Base-by-base conservation (phyloP, 2,888 invertebrate genomes). In the Agrenia bidenticulata region DNA sequence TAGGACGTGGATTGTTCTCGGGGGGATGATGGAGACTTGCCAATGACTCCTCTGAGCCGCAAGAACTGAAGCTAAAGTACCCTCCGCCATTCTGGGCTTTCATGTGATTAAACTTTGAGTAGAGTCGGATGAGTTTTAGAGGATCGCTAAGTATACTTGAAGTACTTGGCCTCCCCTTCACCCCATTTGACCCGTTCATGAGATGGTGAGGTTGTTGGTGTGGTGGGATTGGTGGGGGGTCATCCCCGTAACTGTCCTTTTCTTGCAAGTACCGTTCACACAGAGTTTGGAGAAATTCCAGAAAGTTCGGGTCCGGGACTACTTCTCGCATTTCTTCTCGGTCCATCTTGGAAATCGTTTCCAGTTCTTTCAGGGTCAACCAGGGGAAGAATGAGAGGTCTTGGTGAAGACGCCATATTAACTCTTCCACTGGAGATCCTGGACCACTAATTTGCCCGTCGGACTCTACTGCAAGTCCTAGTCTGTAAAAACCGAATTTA, bases 311-410 rank as follows among this genome's bases (percentile, higher is more conserved):
- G 42, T 75, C 75, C 26, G 86, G 86, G 32, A 89, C 87, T 77
- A 92, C 89, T 78, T 92, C 92, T 64, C 89, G 88, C 77, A 92
- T 83, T 71, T 90, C 90, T 73, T 92, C 91, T 7, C 92, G 92
- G 81, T 92, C 92, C 92, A 92, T 92, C 78, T 92, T 91, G 67
- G 91, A 90, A 50, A 92, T 82, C 23, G 91, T 83, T 78, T 93
- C 92, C 79, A 92, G 81, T 78, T 92, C 92, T 70, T 89, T 88
- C 68, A 90, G 92, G 68, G 90, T 90, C 69, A 92, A 85, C 63
- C 92, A 82, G 5, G 92, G 90, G 77, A 92, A 90, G 79, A 91
- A 90, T 77, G 90, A 89, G 45, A 92, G 83, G 80, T 92, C 91
- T 77, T 87, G 88, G 78, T 89, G 89, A 66, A 90, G 83, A 75